Conservation (phyloP, 2,888 invertebrate species). For the Pyrrhosoma nymphula region DNA sequence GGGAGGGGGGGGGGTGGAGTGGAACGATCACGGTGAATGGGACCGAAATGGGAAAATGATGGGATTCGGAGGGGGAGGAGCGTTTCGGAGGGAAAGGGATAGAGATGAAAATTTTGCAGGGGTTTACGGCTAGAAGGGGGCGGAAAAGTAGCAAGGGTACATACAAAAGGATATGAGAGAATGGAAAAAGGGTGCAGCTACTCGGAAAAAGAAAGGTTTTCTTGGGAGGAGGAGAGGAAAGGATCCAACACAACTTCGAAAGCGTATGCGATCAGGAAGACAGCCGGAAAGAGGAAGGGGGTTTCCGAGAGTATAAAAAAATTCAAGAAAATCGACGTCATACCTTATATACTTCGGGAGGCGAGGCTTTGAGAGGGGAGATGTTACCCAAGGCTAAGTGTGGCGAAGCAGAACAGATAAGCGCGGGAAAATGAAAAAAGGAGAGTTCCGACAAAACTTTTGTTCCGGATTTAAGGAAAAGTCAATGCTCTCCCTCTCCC, state of each 20-base stretch:
- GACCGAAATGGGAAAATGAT: conserved; percentile 38
- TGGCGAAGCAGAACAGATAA: neutral
- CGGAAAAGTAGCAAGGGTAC: neutral
- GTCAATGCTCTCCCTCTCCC: neutral
- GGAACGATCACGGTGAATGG: conserved; percentile 2
- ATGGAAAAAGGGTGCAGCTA: neutral
- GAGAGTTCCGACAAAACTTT: neutral
- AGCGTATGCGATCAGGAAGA: neutral
- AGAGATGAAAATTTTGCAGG: neutral
- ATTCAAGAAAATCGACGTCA: neutral
- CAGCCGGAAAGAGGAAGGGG: neutral
- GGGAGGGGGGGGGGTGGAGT: no score
- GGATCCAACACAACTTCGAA: neutral
- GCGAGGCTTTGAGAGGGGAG: neutral
- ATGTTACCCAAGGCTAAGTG: neutral
- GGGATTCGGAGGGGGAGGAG: neutral
- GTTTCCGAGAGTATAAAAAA: neutral
- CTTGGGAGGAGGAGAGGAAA: neutral
- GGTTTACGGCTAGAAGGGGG: neutral
- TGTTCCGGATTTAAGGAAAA: neutral
- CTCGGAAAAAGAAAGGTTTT: neutral
- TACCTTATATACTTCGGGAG: neutral
- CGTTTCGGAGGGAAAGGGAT: neutral
- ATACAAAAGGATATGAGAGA: neutral
- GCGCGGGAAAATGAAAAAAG: neutral